Conservation (phyloP, 2,113 vertebrate species). For the Heterochromis multidens region DNA sequence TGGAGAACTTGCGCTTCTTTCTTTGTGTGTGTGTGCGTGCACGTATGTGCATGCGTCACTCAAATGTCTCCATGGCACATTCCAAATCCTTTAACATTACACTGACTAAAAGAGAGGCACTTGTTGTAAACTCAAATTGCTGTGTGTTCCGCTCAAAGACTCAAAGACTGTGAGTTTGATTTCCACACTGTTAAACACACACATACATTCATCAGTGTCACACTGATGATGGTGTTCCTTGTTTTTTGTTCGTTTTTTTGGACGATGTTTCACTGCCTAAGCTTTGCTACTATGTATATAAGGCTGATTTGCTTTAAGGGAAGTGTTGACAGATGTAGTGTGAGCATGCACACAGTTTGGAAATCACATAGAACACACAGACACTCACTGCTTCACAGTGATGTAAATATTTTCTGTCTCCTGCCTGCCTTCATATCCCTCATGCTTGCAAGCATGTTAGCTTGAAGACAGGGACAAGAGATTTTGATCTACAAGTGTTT, state of each 20-base stretch:
- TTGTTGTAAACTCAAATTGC: conserved; percentile 40
- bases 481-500: background rate
- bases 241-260: background rate
- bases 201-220: background rate
- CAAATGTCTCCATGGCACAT: conserved; percentile 47
- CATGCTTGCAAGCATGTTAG: conserved; percentile 5
- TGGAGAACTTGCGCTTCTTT: background rate
- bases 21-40: background rate
- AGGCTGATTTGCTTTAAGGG: background rate
- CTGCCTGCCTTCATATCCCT: background rate
- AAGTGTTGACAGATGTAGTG: background rate
- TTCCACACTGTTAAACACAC: background rate
- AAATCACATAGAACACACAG: background rate
- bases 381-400: background rate
- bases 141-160: conserved; percentile 14
- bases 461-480: background rate
- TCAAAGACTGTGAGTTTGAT: conserved; percentile 32
- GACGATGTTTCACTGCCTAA: background rate
- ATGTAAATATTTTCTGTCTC: conserved; percentile 41
- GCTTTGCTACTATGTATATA: background rate
- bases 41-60: background rate
- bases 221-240: conserved; percentile 10
- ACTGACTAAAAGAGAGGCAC: conserved; percentile 58
- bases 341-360: background rate
- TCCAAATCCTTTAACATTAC: conserved; percentile 48